A percentile compares a stretch with the other conserved stretches of the same genome.
These are phyloP conservation scores for Hassar affinis DNA, from an alignment of 2,113 vertebrate genomes.

Conservation along the genomic window DNA sequence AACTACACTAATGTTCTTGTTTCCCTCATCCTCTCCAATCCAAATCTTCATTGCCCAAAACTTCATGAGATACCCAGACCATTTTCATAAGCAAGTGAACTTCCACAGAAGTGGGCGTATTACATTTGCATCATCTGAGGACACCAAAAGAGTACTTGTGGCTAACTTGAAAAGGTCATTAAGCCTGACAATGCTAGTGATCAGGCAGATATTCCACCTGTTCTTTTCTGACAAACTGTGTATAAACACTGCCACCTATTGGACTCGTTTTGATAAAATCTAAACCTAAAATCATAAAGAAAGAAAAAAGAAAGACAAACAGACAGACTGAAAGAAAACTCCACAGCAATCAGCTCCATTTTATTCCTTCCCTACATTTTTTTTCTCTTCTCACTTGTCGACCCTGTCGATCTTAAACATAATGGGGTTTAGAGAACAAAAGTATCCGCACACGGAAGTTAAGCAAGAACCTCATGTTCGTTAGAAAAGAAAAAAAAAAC, in stretches of 20 bases:
- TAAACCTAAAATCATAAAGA: too few relatives aligned
- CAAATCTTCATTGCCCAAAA: neutral
- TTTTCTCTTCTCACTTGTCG: neutral
- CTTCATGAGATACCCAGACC: neutral
- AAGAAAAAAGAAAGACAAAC: too few relatives aligned
- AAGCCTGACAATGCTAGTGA: neutral
- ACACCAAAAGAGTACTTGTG: neutral
- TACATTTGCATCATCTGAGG: neutral
- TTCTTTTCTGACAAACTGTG: neutral
- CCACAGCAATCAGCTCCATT: too few relatives aligned
- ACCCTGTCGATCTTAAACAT: neutral
- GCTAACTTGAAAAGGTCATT: neutral
- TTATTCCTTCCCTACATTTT: neutral
- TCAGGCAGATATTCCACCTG: neutral
- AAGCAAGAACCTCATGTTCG: neutral
- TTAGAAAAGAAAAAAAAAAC: neutral
- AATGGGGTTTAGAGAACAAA: neutral
- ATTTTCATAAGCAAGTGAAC: neutral
- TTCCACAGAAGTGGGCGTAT: neutral
- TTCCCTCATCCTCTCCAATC: neutral
- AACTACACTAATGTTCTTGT: neutral
- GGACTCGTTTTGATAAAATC: neutral
- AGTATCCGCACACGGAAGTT: neutral
- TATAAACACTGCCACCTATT: constrained; percentile 13
- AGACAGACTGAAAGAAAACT: neutral